Evolutionary conservation across 2,113 vertebrate genomes (phyloP).

Genomic region (Chascanopsetta lugubris): DNA sequence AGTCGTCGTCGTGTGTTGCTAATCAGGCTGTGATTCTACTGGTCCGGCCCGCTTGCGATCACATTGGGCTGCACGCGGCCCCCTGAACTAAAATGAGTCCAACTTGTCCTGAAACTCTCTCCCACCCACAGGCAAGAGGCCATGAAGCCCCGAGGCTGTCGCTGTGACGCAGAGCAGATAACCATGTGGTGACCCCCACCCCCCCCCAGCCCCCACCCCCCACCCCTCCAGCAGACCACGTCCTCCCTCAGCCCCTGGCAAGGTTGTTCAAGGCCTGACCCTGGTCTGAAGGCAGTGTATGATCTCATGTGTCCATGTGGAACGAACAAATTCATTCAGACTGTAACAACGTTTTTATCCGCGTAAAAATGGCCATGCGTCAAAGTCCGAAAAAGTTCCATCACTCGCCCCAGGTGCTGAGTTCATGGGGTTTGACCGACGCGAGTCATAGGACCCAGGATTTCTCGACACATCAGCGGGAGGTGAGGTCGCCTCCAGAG

Average conservation of each 20-base stretch:
- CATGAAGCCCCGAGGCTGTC: neutral
- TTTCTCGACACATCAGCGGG: neutral
- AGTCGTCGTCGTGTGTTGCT: no score
- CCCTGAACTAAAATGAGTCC: neutral
- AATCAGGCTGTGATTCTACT: neutral
- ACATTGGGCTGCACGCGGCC: neutral
- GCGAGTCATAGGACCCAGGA: no score
- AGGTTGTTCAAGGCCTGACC: neutral
- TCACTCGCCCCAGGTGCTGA: neutral
- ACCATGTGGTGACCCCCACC: slow-evolving; percentile 13
- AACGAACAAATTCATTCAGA: neutral
- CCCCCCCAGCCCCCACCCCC: neutral
- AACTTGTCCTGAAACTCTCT: neutral
- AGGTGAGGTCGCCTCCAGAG: neutral
- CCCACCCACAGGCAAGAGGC: neutral
- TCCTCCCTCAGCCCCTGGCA: neutral
- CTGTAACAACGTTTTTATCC: neutral
- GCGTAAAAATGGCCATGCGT: neutral
- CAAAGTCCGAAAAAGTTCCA: slow-evolving; percentile 10
- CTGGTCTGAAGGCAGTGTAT: neutral
- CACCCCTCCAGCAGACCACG: slow-evolving; percentile 4
- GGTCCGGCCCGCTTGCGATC: no score
- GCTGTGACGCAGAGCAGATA: slow-evolving; percentile 3
- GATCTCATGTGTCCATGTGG: slow-evolving; percentile 9
- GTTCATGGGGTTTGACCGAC: no score